Evolutionary conservation across 2,113 vertebrate genomes (phyloP).

Genomic region (Uria lomvia): DNA sequence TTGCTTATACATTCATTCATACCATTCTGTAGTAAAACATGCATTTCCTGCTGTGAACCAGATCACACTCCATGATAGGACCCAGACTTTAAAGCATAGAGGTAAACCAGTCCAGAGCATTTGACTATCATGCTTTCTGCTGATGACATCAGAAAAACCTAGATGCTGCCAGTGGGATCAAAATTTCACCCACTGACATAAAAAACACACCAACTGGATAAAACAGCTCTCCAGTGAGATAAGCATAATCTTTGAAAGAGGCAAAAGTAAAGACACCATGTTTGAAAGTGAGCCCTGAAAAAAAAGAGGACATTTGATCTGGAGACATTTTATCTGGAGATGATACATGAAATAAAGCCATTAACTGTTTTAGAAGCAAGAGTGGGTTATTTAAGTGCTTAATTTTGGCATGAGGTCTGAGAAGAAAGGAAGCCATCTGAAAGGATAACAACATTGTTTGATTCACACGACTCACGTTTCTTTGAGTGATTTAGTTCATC

Average conservation of each 20-base stretch:
- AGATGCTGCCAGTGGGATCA: not conserved
- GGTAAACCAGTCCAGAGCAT: not conserved
- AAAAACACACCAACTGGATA: not conserved
- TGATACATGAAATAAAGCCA: not conserved
- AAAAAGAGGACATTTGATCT: not conserved
- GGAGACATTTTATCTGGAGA: not conserved
- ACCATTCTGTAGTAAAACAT: not conserved
- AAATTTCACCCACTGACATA: not conserved
- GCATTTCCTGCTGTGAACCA: not conserved
- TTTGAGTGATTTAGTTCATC: not conserved
- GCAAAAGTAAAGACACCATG: not conserved
- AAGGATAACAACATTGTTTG: not conserved
- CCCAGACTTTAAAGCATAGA: not conserved
- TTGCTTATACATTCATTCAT: not conserved
- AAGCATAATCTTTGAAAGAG: not conserved
- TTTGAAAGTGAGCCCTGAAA: not conserved
- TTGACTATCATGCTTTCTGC: not conserved
- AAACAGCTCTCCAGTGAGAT: not conserved
- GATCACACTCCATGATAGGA: not conserved
- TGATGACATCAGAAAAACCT: not conserved
- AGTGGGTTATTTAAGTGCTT: not conserved
- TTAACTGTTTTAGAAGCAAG: not conserved
- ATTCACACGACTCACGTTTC: rapidly evolving
- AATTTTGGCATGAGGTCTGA: not conserved
- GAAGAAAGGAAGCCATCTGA: not conserved